Conservation (phyloP, 1,140 invertebrate species). For the Apis mellifera region DNA sequence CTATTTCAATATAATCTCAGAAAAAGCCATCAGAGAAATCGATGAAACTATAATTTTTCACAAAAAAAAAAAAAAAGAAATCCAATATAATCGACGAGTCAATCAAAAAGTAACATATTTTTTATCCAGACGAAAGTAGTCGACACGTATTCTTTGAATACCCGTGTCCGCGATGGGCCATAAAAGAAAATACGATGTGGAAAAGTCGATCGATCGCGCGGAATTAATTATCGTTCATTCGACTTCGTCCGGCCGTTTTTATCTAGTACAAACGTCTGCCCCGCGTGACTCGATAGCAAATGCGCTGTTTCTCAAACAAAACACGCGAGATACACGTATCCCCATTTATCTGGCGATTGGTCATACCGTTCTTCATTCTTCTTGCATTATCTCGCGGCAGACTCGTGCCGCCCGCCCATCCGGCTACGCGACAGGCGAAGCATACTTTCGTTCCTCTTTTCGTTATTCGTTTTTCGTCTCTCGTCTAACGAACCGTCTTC, state of each 20-base stretch:
- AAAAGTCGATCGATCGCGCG: not conserved
- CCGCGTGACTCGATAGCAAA: not conserved
- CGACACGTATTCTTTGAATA: no score
- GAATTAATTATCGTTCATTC: slow-evolving; percentile 23
- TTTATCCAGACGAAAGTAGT: no score
- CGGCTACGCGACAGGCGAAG: slow-evolving; percentile 15
- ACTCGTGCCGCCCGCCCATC: not conserved
- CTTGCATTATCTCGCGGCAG: not conserved
- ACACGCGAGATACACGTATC: not conserved
- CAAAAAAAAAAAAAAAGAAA: no score
- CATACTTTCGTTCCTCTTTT: slow-evolving; percentile 7
- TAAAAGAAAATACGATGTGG: not conserved
- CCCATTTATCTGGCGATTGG: slow-evolving; percentile 13
- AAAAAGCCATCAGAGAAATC: no score
- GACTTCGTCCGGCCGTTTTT: slow-evolving; percentile 14
- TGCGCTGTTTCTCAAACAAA: not conserved
- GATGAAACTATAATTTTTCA: no score
- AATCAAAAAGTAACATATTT: no score
- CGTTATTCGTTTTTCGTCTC: not conserved
- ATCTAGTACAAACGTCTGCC: not conserved
- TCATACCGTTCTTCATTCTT: not conserved
- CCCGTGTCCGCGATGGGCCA: no score
- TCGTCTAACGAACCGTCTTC: not conserved
- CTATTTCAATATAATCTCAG: no score
- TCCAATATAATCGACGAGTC: no score